phyloP scores from a whole-genome alignment of 2,113 vertebrate genomes.

The Zootoca vivipara region DNA sequence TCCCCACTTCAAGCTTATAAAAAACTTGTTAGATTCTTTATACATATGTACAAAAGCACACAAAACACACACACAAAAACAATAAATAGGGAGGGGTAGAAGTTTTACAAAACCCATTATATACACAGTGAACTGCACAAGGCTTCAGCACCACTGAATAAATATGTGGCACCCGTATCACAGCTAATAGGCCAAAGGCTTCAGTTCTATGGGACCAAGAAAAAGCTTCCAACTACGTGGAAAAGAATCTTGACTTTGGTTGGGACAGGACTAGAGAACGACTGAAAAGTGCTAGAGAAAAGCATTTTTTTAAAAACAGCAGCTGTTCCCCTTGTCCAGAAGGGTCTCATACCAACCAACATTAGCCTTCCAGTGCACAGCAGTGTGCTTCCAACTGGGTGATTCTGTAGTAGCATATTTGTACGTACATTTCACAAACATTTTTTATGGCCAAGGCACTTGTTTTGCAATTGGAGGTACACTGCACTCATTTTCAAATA shows the following conservation, averaged over 20 bases:
- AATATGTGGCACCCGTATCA: slow-evolving; percentile 56
- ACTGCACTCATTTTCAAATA: neutral
- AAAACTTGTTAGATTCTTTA: slow-evolving; percentile 61
- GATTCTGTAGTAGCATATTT: neutral
- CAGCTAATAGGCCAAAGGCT: slow-evolving; percentile 40
- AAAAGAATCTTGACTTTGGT: slow-evolving; percentile 59
- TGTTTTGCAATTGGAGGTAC: neutral
- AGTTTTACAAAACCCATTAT: slow-evolving; percentile 72
- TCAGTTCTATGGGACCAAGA: slow-evolving; percentile 20
- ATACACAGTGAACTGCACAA: slow-evolving; percentile 74
- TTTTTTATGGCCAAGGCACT: neutral
- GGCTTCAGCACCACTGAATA: slow-evolving; percentile 56
- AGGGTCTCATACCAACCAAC: neutral
- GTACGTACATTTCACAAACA: neutral
- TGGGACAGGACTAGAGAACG: slow-evolving; percentile 42
- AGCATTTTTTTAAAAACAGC: neutral
- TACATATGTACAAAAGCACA: slow-evolving; percentile 71
- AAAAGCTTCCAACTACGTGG: neutral
- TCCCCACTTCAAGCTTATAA: slow-evolving; percentile 52
- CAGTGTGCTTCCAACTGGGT: neutral
- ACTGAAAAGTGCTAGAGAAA: neutral
- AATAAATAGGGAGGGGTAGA: slow-evolving; percentile 76
- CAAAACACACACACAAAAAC: slow-evolving; percentile 67
- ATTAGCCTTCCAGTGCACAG: too few species aligned
- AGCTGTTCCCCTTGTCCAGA: neutral